Evolutionary conservation across 2,113 vertebrate species (phyloP).

Genomic region (Eurypyga helias): DNA sequence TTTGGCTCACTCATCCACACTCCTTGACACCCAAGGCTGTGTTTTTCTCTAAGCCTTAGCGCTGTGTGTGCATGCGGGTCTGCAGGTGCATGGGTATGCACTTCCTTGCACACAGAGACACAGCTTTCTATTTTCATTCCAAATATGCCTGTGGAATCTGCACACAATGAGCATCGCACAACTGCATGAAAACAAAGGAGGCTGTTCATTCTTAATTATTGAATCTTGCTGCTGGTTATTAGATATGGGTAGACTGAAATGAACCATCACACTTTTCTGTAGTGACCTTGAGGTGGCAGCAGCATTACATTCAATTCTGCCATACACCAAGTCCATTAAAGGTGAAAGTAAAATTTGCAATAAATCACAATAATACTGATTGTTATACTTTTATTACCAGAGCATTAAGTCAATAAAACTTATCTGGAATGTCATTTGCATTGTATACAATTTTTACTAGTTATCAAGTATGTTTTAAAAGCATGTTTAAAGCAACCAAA

Average conservation of each 20-base stretch:
- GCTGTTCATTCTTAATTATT: background rate
- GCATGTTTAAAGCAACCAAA: constrained; percentile 70
- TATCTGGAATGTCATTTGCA: constrained; percentile 78
- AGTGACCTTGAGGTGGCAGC: constrained; percentile 85
- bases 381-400: constrained; percentile 83
- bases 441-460: constrained; percentile 80
- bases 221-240: background rate
- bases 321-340: constrained; percentile 59
- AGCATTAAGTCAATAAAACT: constrained; percentile 85
- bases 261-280: constrained; percentile 60
- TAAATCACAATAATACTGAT: constrained; percentile 82
- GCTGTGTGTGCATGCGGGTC: background rate
- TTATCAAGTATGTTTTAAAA: constrained; percentile 75
- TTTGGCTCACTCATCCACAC: background rate
- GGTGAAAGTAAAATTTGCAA: constrained; percentile 69
- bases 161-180: background rate
- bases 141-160: background rate
- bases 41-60: background rate
- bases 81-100: background rate
- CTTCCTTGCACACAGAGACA: background rate
- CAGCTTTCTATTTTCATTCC: background rate
- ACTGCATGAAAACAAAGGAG: background rate
- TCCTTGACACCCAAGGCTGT: background rate
- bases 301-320: constrained; percentile 73
- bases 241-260: background rate